Conservation (phyloP, 2,797 vertebrate genomes). For the Pelobates cultripes region DNA sequence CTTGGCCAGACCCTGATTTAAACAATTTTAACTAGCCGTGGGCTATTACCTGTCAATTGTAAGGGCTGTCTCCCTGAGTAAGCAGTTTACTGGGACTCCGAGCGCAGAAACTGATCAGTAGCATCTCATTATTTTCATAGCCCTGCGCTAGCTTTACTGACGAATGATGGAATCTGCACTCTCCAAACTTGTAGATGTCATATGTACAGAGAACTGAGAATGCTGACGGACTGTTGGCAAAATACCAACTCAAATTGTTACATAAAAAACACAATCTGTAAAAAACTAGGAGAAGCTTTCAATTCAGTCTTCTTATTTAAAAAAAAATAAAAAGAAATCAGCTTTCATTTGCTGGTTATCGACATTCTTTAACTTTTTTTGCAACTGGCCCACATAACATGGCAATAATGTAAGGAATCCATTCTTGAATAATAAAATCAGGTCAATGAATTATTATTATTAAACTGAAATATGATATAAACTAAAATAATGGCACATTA, state of each 20-base stretch:
- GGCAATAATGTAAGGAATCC: no score
- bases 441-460: no score
- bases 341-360: no score
- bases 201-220: not conserved
- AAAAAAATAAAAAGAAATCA: no score
- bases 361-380: no score
- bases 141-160: constrained; percentile 38
- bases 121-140: constrained; percentile 53
- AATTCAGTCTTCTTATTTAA: no score
- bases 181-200: not conserved
- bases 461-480: no score
- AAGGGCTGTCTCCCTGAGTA: constrained; percentile 43
- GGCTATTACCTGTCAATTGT: constrained; percentile 51
- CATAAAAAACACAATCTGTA: not conserved
- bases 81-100: constrained; percentile 41
- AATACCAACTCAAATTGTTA: not conserved
- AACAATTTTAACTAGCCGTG: constrained; percentile 41
- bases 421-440: no score
- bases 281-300: no score
- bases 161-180: constrained; percentile 10
- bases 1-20: constrained; percentile 34
- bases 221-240: not conserved
- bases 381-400: no score
- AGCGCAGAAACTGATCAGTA: constrained; percentile 9
- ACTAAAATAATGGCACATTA: no score